Evolutionary conservation across 2,113 vertebrate species (phyloP).

Genomic region (Bubalus kerabau): DNA sequence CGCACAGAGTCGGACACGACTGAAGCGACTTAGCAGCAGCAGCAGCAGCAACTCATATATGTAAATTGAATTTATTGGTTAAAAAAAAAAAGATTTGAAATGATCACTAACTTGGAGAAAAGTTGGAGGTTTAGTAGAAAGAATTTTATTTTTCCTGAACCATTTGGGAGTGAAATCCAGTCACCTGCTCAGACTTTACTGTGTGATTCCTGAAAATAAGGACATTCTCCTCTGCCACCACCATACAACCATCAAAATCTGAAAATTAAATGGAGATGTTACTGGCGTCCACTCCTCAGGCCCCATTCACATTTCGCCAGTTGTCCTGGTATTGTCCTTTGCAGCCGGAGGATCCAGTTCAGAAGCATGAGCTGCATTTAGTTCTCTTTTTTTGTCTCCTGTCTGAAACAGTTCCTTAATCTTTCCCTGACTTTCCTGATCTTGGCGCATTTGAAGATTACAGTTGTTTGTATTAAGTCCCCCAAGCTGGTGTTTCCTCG

Average conservation of each 20-base stretch:
- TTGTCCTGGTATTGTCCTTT: not conserved
- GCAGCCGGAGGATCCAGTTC: not conserved
- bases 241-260: not conserved
- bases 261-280: not conserved
- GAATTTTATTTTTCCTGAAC: not conserved
- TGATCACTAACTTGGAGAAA: not conserved
- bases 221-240: not conserved
- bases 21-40: too few relatives aligned
- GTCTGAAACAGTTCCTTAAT: not conserved
- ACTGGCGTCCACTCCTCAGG: not conserved
- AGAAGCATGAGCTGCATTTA: not conserved
- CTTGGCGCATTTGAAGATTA: not conserved
- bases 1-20: too few relatives aligned
- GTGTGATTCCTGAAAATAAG: not conserved
- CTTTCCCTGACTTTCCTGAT: not conserved
- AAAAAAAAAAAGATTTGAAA: not conserved
- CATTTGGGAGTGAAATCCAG: not conserved
- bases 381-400: not conserved
- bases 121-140: not conserved
- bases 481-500: not conserved
- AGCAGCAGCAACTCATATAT: not conserved
- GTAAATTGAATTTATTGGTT: not conserved
- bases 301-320: accelerated
- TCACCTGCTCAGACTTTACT: not conserved
- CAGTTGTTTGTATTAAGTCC: not conserved